A percentile compares a stretch with the other conserved stretches of the same genome.
phyloP scores from a whole-genome alignment of 2,797 vertebrate species.

The Megalops cyprinoides region DNA sequence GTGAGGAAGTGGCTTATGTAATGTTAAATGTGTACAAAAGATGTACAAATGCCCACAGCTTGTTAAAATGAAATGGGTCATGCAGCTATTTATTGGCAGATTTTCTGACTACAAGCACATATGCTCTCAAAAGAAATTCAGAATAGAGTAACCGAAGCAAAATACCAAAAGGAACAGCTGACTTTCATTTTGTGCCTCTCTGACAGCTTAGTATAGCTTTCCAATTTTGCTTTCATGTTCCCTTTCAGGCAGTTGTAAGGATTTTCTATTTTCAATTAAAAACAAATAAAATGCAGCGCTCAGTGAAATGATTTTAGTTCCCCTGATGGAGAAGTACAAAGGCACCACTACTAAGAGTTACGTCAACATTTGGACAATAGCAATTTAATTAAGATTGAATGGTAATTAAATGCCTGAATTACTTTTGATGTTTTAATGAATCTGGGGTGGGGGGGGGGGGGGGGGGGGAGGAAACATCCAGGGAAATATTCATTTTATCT shows the following conservation, averaged over 20 bases:
- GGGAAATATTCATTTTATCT: slow-evolving; percentile 30
- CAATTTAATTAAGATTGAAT: slow-evolving; percentile 43
- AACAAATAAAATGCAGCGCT: slow-evolving; percentile 34
- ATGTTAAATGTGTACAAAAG: not conserved
- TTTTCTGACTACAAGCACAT: not conserved
- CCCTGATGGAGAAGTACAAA: slow-evolving; percentile 33
- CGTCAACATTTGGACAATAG: slow-evolving; percentile 35
- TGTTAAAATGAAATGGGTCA: not conserved
- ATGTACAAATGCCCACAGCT: not conserved
- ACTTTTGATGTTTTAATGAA: slow-evolving; percentile 49
- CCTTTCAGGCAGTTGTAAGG: slow-evolving; percentile 28
- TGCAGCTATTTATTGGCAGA: not conserved
- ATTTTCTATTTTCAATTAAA: slow-evolving; percentile 46
- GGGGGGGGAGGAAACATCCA: not conserved
- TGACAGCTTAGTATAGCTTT: slow-evolving; percentile 22
- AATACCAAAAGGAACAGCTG: slow-evolving; percentile 18
- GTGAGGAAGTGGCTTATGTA: not conserved
- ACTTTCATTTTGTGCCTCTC: slow-evolving; percentile 30
- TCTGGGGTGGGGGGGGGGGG: no score
- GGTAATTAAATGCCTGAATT: slow-evolving; percentile 36
- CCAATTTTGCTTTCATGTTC: slow-evolving; percentile 37
- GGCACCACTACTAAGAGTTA: slow-evolving; percentile 34
- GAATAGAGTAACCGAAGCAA: not conserved
- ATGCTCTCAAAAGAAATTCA: slow-evolving; percentile 10
- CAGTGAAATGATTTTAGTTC: slow-evolving; percentile 20